phyloP scores from a whole-genome alignment of 2,113 vertebrate species.

The Onychostoma macrolepis region DNA sequence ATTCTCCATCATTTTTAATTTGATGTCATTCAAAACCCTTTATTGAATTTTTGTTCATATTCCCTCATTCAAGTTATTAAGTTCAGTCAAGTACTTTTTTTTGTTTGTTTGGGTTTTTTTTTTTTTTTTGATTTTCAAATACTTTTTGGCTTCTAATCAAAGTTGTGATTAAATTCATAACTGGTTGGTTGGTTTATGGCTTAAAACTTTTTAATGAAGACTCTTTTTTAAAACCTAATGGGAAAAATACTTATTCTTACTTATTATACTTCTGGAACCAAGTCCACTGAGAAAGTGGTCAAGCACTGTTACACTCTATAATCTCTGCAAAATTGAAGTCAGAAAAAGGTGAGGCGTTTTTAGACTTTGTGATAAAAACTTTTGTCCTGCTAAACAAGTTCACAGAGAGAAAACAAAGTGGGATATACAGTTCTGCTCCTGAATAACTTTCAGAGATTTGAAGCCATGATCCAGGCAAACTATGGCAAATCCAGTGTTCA shows the following conservation, averaged over 20 bases:
- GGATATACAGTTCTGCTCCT: not conserved
- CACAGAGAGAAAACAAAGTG: slow-evolving; percentile 3
- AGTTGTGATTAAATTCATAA: not conserved
- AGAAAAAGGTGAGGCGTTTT: not conserved
- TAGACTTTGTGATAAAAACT: not conserved
- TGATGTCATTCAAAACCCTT: not conserved
- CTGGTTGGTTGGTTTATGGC: not conserved
- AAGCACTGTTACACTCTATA: not conserved
- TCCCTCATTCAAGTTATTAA: not conserved
- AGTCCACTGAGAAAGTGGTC: not conserved
- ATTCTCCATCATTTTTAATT: no score
- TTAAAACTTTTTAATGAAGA: not conserved
- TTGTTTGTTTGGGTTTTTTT: no score
- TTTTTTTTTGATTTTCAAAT: not conserved
- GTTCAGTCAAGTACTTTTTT: not conserved
- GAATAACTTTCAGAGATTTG: not conserved
- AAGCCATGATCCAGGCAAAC: not conserved
- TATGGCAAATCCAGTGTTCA: not conserved
- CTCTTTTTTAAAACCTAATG: not conserved
- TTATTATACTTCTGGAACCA: not conserved
- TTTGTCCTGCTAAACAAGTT: not conserved
- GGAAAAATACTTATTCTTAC: no score
- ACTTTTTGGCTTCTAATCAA: not conserved
- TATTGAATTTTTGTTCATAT: not conserved
- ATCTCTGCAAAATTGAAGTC: not conserved